These are phyloP conservation scores for Operophtera brumata DNA, from an alignment of 2,888 invertebrate species.

Conservation along the genomic window DNA sequence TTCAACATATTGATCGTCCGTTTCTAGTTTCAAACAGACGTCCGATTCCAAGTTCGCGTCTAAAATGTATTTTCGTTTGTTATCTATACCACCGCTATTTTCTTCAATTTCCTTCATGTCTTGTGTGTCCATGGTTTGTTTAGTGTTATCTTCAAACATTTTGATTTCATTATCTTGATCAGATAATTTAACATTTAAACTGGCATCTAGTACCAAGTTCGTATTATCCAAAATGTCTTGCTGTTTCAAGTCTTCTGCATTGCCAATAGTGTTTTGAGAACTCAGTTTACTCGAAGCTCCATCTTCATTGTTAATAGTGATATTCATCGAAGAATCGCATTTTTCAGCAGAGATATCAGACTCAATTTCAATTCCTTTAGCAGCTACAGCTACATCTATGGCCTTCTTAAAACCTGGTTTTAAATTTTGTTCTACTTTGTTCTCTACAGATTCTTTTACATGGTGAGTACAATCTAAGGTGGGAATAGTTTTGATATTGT, in stretches of 20 bases:
- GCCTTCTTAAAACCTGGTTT: background rate
- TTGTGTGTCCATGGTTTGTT: too few species aligned
- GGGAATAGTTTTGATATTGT: slow-evolving; percentile 2
- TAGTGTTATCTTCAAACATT: too few species aligned
- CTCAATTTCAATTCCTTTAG: background rate
- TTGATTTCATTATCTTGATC: too few species aligned
- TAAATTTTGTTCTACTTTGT: background rate
- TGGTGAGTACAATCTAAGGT: background rate
- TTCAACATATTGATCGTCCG: too few species aligned
- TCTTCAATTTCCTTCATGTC: too few species aligned
- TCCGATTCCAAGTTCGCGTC: too few species aligned
- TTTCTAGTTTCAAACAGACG: too few species aligned
- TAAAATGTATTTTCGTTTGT: too few species aligned
- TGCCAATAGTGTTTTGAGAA: background rate
- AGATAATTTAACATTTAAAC: too few species aligned
- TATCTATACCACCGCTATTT: too few species aligned
- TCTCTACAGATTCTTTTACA: background rate
- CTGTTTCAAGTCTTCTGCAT: background rate
- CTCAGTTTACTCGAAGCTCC: background rate
- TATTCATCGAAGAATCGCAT: background rate
- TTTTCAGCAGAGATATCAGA: background rate
- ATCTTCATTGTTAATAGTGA: background rate
- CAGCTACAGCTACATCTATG: background rate
- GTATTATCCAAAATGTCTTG: too few species aligned
- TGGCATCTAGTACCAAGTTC: too few species aligned